These are phyloP conservation scores for Parascotia fuliginaria DNA, from an alignment of 2,888 invertebrate species.

Conservation along the genomic window DNA sequence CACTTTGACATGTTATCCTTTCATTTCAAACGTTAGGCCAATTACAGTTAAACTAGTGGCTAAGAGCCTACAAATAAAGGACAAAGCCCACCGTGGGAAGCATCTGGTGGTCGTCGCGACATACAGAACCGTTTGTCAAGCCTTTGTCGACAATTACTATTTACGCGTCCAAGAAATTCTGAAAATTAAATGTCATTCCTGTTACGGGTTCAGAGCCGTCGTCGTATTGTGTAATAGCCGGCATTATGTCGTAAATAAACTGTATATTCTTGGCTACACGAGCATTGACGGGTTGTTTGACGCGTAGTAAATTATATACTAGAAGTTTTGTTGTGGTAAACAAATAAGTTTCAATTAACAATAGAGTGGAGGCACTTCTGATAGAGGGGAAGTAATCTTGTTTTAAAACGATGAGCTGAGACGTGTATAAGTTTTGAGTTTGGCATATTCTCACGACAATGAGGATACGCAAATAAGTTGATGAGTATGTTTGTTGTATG, in stretches of 20 bases:
- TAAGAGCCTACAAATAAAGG: constrained; percentile 28
- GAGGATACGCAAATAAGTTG: too few relatives aligned
- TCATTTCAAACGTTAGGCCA: constrained; percentile 21
- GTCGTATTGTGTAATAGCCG: constrained; percentile 30
- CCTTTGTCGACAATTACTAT: constrained; percentile 55
- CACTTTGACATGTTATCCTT: constrained; percentile 11
- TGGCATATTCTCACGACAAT: too few relatives aligned
- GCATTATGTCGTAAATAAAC: constrained; percentile 43
- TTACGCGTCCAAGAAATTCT: constrained; percentile 44
- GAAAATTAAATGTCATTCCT: constrained; percentile 58
- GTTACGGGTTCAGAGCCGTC: constrained; percentile 31
- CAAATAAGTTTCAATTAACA: too few relatives aligned
- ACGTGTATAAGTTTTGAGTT: too few relatives aligned
- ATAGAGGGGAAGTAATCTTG: too few relatives aligned
- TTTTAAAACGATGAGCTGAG: too few relatives aligned
- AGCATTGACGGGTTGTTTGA: constrained; percentile 4
- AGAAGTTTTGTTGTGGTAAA: not conserved
- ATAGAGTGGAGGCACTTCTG: too few relatives aligned
- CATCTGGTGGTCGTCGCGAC: constrained; percentile 47
- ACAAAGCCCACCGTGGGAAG: constrained; percentile 52
- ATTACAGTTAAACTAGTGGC: constrained; percentile 21
- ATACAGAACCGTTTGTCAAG: constrained; percentile 61
- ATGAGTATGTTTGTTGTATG: too few relatives aligned
- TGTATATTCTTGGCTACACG: constrained; percentile 5
- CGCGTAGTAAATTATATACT: not conserved